These are phyloP conservation scores for Perca schrenkii DNA, from an alignment of 2,113 vertebrate species.

Conservation along the genomic window DNA sequence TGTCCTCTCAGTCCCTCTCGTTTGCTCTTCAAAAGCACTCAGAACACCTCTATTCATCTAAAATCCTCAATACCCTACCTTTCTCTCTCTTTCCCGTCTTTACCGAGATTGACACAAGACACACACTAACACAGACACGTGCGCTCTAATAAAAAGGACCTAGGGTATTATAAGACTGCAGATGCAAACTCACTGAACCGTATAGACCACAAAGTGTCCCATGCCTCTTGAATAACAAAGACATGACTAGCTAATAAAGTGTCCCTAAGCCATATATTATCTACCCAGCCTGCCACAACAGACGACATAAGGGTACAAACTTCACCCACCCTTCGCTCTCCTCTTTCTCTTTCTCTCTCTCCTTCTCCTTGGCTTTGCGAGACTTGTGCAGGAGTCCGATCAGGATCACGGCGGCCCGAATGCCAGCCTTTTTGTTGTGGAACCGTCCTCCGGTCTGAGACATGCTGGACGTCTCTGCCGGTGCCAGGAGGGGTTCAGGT, in stretches of 20 bases:
- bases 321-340: conserved; percentile 82
- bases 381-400: conserved; percentile 96
- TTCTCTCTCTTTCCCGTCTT: conserved; percentile 6
- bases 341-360: conserved; percentile 72
- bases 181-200: conserved; percentile 34
- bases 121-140: conserved; percentile 10
- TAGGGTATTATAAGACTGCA: conserved; percentile 35
- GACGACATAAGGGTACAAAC: conserved; percentile 29
- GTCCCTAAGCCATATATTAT: neutral
- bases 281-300: conserved; percentile 25
- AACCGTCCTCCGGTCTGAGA: conserved; percentile 85
- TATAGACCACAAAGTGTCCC: conserved; percentile 26
- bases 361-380: conserved; percentile 88
- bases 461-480: conserved; percentile 79
- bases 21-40: conserved; percentile 44
- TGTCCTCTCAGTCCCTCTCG: conserved; percentile 9
- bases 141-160: conserved; percentile 27
- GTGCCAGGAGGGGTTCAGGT: conserved; percentile 60
- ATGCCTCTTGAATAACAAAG: conserved; percentile 26
- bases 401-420: conserved; percentile 93
- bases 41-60: conserved; percentile 26
- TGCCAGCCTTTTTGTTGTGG: conserved; percentile 91
- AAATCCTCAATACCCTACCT: conserved; percentile 19
- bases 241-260: conserved; percentile 51
- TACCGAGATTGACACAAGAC: conserved; percentile 53